Conservation (phyloP, 2,113 vertebrate species). For the Sturnira hondurensis region DNA sequence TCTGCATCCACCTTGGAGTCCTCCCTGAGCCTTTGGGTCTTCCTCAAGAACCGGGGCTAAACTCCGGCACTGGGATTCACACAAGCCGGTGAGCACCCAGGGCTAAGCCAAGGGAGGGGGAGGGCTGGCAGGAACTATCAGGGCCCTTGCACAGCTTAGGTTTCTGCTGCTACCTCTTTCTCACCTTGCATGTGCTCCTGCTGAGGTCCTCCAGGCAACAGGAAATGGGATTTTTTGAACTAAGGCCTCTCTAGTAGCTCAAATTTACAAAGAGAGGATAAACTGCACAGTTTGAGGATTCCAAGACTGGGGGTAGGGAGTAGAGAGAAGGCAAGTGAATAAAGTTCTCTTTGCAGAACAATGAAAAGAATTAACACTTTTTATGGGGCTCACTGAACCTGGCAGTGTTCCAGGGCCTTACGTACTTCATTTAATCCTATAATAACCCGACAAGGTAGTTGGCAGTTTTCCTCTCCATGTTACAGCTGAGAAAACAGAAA, state of each 20-base stretch:
- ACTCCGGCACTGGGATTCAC: neutral
- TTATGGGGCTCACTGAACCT: neutral
- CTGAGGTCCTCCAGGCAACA: neutral
- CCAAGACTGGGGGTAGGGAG: neutral
- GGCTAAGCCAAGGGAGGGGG: neutral
- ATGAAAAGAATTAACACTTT: neutral
- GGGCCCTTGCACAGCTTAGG: neutral
- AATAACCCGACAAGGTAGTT: neutral
- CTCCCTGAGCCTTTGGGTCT: neutral
- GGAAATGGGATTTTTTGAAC: neutral
- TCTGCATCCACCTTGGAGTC: neutral
- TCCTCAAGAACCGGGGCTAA: neutral
- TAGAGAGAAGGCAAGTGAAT: neutral
- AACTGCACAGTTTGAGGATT: neutral
- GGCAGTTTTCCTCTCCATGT: neutral
- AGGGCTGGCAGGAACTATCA: too few relatives aligned
- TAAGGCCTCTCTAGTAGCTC: neutral
- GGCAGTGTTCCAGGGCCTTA: neutral
- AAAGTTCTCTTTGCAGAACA: conserved; percentile 17
- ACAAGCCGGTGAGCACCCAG: neutral
- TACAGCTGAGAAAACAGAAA: neutral
- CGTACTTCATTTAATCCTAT: neutral
- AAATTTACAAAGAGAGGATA: neutral
- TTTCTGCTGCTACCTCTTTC: neutral
- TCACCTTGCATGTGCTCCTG: neutral